phyloP scores from a whole-genome alignment of 2,797 vertebrate genomes.

The Yasuhikotakia modesta region DNA sequence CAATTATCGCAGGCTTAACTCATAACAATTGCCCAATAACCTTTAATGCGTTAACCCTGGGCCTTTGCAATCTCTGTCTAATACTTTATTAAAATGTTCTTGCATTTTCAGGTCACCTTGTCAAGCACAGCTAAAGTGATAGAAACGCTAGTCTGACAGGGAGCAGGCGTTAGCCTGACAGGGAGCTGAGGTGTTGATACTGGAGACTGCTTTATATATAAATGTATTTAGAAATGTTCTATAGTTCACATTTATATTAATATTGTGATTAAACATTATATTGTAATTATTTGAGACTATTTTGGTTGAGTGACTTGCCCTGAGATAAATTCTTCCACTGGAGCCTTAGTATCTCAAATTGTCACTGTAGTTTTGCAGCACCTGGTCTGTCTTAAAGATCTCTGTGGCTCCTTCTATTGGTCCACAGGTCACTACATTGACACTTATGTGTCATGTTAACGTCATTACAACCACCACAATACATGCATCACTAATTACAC shows the following conservation, averaged over 20 bases:
- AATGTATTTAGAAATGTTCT: background rate
- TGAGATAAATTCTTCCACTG: conserved; percentile 77
- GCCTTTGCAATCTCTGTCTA: background rate
- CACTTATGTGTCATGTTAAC: background rate
- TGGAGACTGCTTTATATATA: conserved; percentile 35
- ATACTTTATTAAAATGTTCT: conserved; percentile 19
- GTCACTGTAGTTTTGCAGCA: conserved; percentile 84
- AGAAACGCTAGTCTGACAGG: conserved; percentile 18
- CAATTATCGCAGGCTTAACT: conserved; percentile 18
- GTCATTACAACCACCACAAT: background rate
- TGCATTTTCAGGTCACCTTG: conserved; percentile 50
- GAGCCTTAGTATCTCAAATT: conserved; percentile 79
- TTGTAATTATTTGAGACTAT: background rate
- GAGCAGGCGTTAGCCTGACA: conserved; percentile 15
- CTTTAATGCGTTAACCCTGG: background rate
- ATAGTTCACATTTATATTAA: background rate
- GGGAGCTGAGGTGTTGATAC: conserved; percentile 18
- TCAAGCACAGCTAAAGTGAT: conserved; percentile 27
- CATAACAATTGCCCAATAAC: background rate
- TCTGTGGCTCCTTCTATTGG: conserved; percentile 3
- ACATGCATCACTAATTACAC: too few relatives aligned
- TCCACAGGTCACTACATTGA: background rate
- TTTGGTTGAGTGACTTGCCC: conserved; percentile 71
- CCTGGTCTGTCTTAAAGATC: background rate
- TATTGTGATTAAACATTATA: too few relatives aligned